phyloP scores from a whole-genome alignment of 2,797 vertebrate species.

The Rhabdomys pumilio region DNA sequence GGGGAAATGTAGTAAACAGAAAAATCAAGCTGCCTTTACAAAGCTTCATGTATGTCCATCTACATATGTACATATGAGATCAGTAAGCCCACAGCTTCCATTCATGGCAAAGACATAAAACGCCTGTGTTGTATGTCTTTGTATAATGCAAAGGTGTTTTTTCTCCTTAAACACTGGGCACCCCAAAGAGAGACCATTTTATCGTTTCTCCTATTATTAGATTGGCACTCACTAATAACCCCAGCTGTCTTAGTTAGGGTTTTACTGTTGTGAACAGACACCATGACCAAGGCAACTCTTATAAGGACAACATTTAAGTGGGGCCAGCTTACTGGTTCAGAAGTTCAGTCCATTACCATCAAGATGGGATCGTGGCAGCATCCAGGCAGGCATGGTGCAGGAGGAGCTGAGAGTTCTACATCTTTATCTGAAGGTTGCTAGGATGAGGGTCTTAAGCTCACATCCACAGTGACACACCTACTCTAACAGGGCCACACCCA shows the following conservation, averaged over 20 bases:
- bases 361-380: not conserved
- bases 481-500: too few relatives aligned
- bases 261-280: not conserved
- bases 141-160: not conserved
- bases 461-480: not conserved
- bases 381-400: not conserved
- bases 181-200: not conserved
- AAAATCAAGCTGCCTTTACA: slow-evolving; percentile 11
- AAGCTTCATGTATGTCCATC: not conserved
- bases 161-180: not conserved
- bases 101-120: slow-evolving; percentile 23
- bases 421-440: not conserved
- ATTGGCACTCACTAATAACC: not conserved
- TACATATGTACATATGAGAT: not conserved
- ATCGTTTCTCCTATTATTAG: not conserved
- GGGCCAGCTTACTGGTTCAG: not conserved
- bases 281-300: not conserved
- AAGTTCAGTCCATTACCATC: not conserved
- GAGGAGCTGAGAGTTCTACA: not conserved
- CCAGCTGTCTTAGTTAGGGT: not conserved
- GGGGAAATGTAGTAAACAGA: not conserved
- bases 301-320: not conserved
- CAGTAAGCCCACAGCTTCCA: not conserved
- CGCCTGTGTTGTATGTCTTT: not conserved
- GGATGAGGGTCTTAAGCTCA: not conserved